Evolutionary conservation across 2,888 invertebrate species (phyloP).

Genomic region (Pilophorus perplexus): DNA sequence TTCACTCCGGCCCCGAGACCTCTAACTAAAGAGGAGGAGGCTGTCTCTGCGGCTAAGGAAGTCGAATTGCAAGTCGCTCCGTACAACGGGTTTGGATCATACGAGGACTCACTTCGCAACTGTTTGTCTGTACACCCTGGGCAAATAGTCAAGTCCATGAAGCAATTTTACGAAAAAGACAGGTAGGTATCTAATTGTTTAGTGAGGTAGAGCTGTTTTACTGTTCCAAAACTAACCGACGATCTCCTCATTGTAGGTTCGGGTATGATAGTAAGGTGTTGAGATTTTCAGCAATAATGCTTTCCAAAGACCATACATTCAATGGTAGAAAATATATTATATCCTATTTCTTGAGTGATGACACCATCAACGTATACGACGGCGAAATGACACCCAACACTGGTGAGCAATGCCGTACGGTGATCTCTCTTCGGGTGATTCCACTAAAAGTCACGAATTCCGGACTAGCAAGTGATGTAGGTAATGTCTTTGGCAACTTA

Average conservation of each 20-base stretch:
- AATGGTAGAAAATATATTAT: conserved; percentile 72
- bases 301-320: conserved; percentile 67
- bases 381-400: conserved; percentile 65
- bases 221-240: too few relatives aligned
- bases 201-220: too few relatives aligned
- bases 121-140: conserved; percentile 78
- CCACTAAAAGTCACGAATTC: too few relatives aligned
- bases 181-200: too few relatives aligned
- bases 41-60: conserved; percentile 21
- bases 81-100: conserved; percentile 86
- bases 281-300: conserved; percentile 74
- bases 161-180: conserved; percentile 77
- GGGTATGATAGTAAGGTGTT: conserved; percentile 74
- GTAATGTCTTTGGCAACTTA: too few relatives aligned
- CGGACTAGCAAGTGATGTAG: too few relatives aligned
- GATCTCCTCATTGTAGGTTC: conserved; percentile 58
- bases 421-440: too few relatives aligned
- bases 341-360: conserved; percentile 76
- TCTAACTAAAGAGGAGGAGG: conserved; percentile 42
- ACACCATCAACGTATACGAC: conserved; percentile 81
- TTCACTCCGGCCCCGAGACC: conserved; percentile 63
- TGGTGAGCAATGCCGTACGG: conserved; percentile 55
- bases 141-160: conserved; percentile 71
- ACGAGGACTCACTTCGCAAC: conserved; percentile 86
- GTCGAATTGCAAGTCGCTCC: conserved; percentile 64